Conservation (phyloP, 2,113 vertebrate species). For the Andinoacara biseriatus region DNA sequence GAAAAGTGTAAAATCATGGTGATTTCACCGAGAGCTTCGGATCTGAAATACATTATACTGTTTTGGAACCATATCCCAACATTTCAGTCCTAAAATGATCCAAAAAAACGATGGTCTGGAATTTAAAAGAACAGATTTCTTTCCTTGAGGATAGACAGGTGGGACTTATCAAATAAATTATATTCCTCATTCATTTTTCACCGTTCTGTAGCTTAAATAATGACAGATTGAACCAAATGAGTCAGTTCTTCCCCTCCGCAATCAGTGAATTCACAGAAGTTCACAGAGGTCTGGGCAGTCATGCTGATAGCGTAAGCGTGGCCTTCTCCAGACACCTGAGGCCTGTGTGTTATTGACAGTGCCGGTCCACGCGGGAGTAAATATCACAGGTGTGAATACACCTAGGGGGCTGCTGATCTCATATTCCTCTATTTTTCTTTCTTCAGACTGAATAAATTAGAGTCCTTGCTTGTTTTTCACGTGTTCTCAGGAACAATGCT, state of each 20-base stretch:
- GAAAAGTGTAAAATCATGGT: not conserved
- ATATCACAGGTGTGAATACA: conserved; percentile 68
- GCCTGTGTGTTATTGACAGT: conserved; percentile 62
- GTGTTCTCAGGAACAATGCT: not conserved
- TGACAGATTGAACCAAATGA: not conserved
- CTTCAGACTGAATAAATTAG: not conserved
- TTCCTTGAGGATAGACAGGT: too few species aligned
- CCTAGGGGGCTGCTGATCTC: conserved; percentile 23
- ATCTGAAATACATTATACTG: not conserved
- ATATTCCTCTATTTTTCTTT: conserved; percentile 25
- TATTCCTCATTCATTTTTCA: not conserved
- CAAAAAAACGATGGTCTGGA: not conserved
- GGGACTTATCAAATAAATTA: not conserved
- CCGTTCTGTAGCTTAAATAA: not conserved
- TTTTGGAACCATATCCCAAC: not conserved
- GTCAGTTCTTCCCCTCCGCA: not conserved
- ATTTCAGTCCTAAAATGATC: not conserved
- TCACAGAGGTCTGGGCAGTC: conserved; percentile 8
- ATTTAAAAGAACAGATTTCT: not conserved
- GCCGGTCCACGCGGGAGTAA: conserved; percentile 28
- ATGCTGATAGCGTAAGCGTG: not conserved
- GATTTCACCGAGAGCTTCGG: not conserved
- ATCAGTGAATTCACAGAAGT: conserved; percentile 9
- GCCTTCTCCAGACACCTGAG: conserved; percentile 26
- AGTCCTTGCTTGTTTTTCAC: not conserved